Evolutionary conservation across 2,797 vertebrate genomes (phyloP), one percentile per base, ranked within the genome.

Genomic region (Anguilla megastoma): DNA sequence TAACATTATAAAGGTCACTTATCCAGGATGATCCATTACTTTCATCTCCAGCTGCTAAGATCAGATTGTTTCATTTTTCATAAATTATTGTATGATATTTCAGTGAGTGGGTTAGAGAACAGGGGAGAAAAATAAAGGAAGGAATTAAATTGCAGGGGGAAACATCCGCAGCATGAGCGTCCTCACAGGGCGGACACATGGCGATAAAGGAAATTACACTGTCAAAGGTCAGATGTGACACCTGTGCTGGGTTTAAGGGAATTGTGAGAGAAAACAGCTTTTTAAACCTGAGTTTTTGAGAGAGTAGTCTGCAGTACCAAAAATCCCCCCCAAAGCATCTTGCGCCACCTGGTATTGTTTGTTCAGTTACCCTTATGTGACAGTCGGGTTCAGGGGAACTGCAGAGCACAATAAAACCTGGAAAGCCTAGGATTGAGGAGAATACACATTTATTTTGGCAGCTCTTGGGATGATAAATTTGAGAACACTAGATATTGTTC

Each of bases 11-110:
- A 84, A 89, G 85, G 85, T 86, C 85, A 89, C 56, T 84, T 50
- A 84, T 83, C 76, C 33, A 60, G 48, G 60, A 74, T 89, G 88
- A 86, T 88, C 21, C 48, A 84, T 89, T 48, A 21, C 85, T 85
- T 86, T 83, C 85, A 86, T 86, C 48, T 86, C 82, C 56, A 58
- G 58, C 45, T 16, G 52, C 30, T 24, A 63, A 56, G 85, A 86
- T 83, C 84, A 74, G 21, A 89, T 83, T 71, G 33, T 84, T 89
- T 88, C 84, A 63, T 63, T 79, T 80, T 71, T 60, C 5, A 69
- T 50, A 84, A 83, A 89, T 89, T 84, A 63, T 84, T 50, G 71
- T 85, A 12, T 48, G 45, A 88, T 82, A 45, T 86, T 85, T 88
- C 71, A 33, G 52, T 45, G 84, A 88, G 45, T 86, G 88, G 54